Evolutionary conservation across 2,797 vertebrate species (phyloP), one percentile per base, ranked within the genome.

Genomic region (Mormyrops boulengeri): DNA sequence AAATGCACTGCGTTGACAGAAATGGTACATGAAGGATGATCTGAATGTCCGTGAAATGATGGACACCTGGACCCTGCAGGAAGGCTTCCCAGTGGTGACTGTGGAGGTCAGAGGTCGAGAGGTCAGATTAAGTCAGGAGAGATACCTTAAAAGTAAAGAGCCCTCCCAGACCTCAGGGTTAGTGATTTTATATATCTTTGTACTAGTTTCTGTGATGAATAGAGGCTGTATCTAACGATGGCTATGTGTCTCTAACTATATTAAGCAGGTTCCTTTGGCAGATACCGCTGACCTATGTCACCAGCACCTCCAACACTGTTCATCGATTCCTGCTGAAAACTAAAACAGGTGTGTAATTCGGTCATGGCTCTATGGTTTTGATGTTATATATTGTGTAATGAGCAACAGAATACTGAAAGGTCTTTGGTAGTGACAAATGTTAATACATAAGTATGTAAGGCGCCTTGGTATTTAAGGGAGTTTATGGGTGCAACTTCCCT

Each of bases 61-160:
- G 98, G 96, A 98, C 91, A 98, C 97, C 0, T 99, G 97, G 98
- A 98, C 97, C 0, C 94, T 98, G 91, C 98, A 99, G 92, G 97
- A 97, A 90, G 98, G 98, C 30, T 98, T 98, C 90, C 98, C 98
- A 0, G 91, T 99, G 91, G 94, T 99, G 90, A 98, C 96, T 0
- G 93, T 98, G 89, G 95, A 95, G 0, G 92, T 97, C 92, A 95
- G 91, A 93, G 97, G 97, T 92, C 96, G 94, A 9, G 95, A 96
- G 0, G 94, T 98, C 11, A 93, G 95, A 62, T 92, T 98, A 90
- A 96, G 94, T 91, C 98, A 99, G 93, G 96, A 99, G 90, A 95
- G 94, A 60, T 99, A 96, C 80, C 91, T 96, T 91, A 98, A 96
- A 92, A 96, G 95, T 8, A 91, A 92, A 0, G 92, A 94, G 17